Evolutionary conservation across 64 coral and sea anemone species (phyloP).

Genomic region (Acropora yongei): DNA sequence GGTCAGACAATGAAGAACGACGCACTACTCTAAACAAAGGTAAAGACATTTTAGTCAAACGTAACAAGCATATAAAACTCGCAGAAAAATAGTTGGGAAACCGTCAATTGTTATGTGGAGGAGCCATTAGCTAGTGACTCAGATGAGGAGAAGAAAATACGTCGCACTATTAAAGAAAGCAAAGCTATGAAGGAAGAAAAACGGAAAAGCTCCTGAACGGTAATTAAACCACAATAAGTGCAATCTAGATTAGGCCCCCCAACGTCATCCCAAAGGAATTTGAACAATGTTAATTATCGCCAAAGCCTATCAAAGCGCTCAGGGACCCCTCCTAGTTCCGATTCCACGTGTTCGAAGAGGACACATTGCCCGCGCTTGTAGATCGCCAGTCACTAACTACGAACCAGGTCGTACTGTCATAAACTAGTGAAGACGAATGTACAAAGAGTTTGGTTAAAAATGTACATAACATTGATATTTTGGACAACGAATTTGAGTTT

Average conservation of each 20-base stretch:
- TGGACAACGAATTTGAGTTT: not conserved
- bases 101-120: not conserved
- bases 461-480: not conserved
- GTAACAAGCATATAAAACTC: not conserved
- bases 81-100: not conserved
- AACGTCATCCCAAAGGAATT: not conserved
- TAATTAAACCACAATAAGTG: not conserved
- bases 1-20: not conserved
- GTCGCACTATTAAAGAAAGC: not conserved
- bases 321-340: not conserved
- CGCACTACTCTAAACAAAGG: not conserved
- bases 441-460: not conserved
- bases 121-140: not conserved
- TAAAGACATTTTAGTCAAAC: not conserved
- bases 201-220: not conserved
- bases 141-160: not conserved
- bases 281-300: not conserved
- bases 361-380: not conserved
- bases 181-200: not conserved
- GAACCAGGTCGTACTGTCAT: not conserved
- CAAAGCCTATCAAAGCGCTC: not conserved
- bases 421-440: not conserved
- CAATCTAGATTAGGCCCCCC: not conserved
- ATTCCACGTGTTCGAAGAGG: not conserved
- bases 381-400: not conserved